Evolutionary conservation across 2,113 vertebrate species (phyloP).

Genomic region (Lipotes vexillifer): DNA sequence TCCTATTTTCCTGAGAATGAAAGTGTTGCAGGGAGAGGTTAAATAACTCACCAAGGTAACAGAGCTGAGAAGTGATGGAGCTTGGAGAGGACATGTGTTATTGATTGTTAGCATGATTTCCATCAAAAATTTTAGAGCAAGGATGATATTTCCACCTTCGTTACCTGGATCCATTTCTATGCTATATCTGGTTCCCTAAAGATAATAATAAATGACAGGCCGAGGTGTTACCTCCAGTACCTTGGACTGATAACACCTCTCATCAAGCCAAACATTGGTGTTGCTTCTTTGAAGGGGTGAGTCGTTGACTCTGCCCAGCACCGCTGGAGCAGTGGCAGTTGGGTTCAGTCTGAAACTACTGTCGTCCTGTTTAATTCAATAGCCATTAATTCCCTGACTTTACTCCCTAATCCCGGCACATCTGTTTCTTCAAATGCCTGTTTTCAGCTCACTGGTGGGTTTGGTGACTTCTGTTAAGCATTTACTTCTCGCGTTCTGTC

Average conservation of each 20-base stretch:
- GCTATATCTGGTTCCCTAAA: not conserved
- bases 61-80: not conserved
- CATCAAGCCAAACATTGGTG: not conserved
- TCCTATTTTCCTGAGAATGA: not conserved
- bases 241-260: not conserved
- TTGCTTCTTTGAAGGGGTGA: not conserved
- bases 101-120: not conserved
- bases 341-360: not conserved
- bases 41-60: not conserved
- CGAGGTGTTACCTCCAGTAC: not conserved
- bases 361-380: not conserved
- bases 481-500: not conserved
- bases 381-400: not conserved
- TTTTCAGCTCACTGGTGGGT: not conserved
- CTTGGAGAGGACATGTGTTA: fast-evolving
- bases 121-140: not conserved
- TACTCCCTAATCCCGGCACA: not conserved
- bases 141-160: not conserved
- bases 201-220: not conserved
- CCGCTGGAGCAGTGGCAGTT: not conserved
- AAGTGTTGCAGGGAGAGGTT: not conserved
- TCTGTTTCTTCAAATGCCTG: not conserved
- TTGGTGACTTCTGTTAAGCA: not conserved
- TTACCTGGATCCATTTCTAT: not conserved
- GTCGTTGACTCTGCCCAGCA: not conserved